Conservation (phyloP, 2,113 vertebrate species). For the Megatriorchis doriae region DNA sequence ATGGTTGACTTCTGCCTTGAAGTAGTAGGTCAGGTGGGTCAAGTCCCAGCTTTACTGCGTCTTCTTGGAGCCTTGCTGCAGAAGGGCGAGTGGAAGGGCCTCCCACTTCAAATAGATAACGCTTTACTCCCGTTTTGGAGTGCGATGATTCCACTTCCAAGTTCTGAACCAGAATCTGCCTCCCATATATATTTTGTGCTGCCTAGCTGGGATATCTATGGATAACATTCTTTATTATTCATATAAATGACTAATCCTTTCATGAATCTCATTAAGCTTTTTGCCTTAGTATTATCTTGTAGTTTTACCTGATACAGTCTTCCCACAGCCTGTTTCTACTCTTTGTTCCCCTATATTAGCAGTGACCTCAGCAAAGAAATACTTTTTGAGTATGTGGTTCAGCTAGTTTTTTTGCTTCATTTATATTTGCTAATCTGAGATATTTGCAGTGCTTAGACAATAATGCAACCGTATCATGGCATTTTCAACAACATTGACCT, state of each 20-base stretch:
- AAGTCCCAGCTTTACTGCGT: neutral
- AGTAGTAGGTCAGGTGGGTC: neutral
- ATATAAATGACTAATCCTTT: neutral
- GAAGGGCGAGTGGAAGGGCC: neutral
- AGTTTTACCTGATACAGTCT: neutral
- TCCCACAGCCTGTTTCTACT: neutral
- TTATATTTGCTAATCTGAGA: neutral
- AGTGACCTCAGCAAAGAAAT: neutral
- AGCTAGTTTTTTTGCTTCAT: neutral
- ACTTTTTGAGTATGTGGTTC: neutral
- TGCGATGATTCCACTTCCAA: neutral
- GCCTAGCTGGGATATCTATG: neutral
- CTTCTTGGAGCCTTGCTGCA: neutral
- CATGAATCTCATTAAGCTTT: neutral
- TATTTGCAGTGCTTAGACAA: neutral
- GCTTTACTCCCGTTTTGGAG: neutral
- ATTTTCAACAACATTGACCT: constrained; percentile 17
- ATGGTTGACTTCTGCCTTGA: neutral
- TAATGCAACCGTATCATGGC: neutral
- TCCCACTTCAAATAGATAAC: neutral
- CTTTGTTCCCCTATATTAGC: neutral
- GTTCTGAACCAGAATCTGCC: neutral
- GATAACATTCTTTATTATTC: neutral
- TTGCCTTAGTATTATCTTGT: neutral
- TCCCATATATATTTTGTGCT: neutral